Conservation (phyloP, 2,797 vertebrate species). For the Hirundo rustica region DNA sequence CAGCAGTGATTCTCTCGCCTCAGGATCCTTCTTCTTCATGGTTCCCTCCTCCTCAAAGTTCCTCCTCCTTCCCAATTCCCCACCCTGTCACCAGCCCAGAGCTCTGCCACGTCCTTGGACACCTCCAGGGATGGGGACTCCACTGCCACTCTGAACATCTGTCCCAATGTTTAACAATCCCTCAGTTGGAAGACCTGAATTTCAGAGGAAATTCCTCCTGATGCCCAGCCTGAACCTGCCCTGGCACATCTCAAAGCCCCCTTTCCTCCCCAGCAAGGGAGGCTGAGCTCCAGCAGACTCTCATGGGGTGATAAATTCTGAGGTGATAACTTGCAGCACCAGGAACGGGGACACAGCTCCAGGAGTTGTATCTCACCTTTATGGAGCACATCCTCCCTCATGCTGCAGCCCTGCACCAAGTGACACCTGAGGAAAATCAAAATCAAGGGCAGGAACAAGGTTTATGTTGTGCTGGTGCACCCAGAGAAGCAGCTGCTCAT, state of each 20-base stretch:
- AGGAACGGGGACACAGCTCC: not conserved
- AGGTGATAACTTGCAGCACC: not conserved
- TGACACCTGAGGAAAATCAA: not conserved
- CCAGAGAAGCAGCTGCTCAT: not conserved
- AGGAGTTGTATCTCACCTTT: not conserved
- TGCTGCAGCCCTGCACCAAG: not conserved
- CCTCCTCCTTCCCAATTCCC: not conserved
- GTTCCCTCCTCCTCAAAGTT: not conserved
- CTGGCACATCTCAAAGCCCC: not conserved
- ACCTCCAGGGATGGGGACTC: not conserved
- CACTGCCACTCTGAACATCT: not conserved
- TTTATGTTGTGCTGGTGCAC: not conserved
- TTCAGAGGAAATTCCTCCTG: not conserved
- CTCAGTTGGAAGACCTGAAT: not conserved
- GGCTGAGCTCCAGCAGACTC: not conserved
- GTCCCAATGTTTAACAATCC: not conserved
- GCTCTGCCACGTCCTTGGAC: not conserved
- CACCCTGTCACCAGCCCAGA: not conserved
- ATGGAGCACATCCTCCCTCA: not conserved
- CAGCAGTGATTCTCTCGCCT: not conserved
- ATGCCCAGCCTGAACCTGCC: not conserved
- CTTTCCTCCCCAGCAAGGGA: not conserved
- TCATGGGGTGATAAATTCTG: not conserved
- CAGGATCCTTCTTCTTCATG: not conserved
- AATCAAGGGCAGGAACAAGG: not conserved